These are phyloP conservation scores for Festucalex cinctus DNA, from an alignment of 2,113 vertebrate species.

Conservation along the genomic window DNA sequence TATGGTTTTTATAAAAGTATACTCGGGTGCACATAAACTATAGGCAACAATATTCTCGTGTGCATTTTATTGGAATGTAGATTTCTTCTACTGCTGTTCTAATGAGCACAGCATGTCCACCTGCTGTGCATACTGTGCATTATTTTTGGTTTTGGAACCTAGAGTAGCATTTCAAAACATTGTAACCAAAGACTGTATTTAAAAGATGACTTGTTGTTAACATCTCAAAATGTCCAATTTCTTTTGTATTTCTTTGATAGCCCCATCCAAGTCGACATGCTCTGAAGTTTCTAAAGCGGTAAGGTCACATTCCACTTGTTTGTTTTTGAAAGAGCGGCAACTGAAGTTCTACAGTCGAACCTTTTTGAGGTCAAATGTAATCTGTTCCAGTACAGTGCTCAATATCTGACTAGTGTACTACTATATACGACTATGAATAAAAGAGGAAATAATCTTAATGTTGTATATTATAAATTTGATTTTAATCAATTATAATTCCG, in stretches of 20 bases:
- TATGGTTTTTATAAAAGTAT: no score
- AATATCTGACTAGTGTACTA: no score
- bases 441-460: no score
- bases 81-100: no score
- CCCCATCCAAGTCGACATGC: slow-evolving; percentile 59
- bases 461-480: no score
- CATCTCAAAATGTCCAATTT: background rate
- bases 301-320: slow-evolving; percentile 30
- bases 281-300: slow-evolving; percentile 83
- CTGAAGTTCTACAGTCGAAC: background rate
- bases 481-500: no score
- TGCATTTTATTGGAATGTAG: no score
- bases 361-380: background rate
- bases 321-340: background rate
- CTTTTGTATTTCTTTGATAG: slow-evolving; percentile 40
- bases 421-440: no score
- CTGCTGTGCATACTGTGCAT: background rate
- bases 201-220: background rate
- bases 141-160: background rate
- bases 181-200: no score
- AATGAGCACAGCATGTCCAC: no score
- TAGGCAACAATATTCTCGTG: no score
- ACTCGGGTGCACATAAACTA: no score
- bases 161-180: background rate
- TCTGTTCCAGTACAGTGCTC: background rate